phyloP scores from a whole-genome alignment of 2,113 vertebrate genomes.

The Dicerorhinus sumatrensis region DNA sequence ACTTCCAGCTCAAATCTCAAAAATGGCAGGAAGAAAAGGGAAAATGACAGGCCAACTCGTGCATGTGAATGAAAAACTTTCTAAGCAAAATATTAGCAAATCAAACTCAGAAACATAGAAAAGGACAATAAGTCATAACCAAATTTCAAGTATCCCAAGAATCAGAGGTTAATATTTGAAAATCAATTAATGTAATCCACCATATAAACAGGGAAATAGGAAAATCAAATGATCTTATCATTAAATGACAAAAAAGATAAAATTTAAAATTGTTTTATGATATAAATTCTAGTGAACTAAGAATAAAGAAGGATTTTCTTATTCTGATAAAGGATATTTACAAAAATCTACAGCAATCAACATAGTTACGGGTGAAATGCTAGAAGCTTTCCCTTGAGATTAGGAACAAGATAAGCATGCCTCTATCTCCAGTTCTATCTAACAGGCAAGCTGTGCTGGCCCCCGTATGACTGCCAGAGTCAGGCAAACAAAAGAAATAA shows the following conservation, averaged over 20 bases:
- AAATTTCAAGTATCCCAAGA: neutral
- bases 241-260: neutral
- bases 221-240: neutral
- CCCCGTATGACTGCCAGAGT: neutral
- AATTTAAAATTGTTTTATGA: neutral
- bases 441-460: neutral
- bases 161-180: neutral
- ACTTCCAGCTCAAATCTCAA: neutral
- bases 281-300: neutral
- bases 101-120: neutral
- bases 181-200: neutral
- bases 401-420: neutral
- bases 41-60: neutral
- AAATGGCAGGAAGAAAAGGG: neutral
- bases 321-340: neutral
- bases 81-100: neutral
- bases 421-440: neutral
- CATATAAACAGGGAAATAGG: neutral
- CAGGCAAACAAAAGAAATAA: neutral
- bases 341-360: neutral
- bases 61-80: neutral
- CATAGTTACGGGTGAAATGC: neutral
- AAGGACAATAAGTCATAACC: neutral
- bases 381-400: neutral
- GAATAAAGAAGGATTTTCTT: neutral